Percentiles rank a stretch among this genome's conserved stretches.
Conservation (phyloP, 1,140 invertebrate genomes). For the Chironomus tepperi region DNA sequence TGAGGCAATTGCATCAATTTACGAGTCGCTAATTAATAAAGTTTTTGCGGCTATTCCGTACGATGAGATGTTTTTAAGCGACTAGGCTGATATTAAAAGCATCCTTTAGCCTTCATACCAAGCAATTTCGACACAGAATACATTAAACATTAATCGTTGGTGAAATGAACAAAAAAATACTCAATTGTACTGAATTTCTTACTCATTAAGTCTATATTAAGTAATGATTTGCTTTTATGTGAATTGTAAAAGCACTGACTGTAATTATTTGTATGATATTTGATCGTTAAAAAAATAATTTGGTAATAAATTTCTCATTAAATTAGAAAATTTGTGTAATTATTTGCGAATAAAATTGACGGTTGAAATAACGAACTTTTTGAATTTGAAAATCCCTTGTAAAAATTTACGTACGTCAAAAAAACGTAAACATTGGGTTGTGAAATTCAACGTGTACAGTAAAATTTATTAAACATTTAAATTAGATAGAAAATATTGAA, state of each 20-base stretch:
- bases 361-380: neutral
- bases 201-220: no score
- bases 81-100: neutral
- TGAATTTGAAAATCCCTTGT: neutral
- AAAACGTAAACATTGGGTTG: neutral
- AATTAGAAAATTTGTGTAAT: neutral
- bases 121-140: no score
- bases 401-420: neutral
- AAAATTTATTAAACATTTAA: neutral
- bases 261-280: neutral
- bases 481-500: neutral
- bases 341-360: neutral
- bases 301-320: neutral
- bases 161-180: no score
- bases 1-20: conserved; percentile 40
- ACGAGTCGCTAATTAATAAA: conserved; percentile 42
- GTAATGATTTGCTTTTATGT: neutral
- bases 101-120: no score
- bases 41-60: conserved; percentile 42
- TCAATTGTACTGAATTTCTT: no score
- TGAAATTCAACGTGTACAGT: neutral
- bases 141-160: no score
- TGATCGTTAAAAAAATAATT: neutral
- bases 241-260: neutral
- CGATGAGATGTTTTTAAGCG: conserved; percentile 32